Evolutionary conservation across 2,113 vertebrate species (phyloP).

Genomic region (Mobula birostris): DNA sequence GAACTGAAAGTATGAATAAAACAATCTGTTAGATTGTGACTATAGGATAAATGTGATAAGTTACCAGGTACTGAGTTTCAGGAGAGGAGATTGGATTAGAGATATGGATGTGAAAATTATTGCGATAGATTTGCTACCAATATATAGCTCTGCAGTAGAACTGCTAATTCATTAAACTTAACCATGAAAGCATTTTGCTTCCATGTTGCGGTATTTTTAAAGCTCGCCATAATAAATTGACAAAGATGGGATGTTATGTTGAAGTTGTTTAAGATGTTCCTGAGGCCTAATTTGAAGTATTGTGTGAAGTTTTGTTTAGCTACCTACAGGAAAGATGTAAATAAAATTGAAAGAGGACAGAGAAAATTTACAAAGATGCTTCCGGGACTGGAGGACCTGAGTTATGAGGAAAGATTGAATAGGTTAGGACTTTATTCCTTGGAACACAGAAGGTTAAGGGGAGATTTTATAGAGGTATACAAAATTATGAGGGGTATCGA

Average conservation of each 20-base stretch:
- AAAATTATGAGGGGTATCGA: too few species aligned
- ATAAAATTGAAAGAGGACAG: too few species aligned
- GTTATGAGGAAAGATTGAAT: too few species aligned
- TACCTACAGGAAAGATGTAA: too few species aligned
- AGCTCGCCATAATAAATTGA: neutral
- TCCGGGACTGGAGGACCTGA: too few species aligned
- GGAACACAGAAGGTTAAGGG: too few species aligned
- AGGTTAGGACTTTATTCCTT: too few species aligned
- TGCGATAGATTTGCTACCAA: neutral
- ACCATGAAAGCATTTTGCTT: neutral
- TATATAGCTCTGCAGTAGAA: neutral
- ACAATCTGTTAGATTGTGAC: neutral
- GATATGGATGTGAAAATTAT: neutral
- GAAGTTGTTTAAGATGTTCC: too few species aligned
- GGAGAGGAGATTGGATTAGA: neutral
- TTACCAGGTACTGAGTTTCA: neutral
- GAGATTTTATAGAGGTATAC: too few species aligned
- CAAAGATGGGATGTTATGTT: neutral
- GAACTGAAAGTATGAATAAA: neutral
- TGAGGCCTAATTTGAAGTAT: too few species aligned
- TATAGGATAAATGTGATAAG: neutral
- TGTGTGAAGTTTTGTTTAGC: too few species aligned
- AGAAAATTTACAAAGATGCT: too few species aligned
- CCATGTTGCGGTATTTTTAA: neutral
- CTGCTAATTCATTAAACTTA: neutral